phyloP scores from a whole-genome alignment of 2,113 vertebrate species.

The Aspiorhynchus laticeps region DNA sequence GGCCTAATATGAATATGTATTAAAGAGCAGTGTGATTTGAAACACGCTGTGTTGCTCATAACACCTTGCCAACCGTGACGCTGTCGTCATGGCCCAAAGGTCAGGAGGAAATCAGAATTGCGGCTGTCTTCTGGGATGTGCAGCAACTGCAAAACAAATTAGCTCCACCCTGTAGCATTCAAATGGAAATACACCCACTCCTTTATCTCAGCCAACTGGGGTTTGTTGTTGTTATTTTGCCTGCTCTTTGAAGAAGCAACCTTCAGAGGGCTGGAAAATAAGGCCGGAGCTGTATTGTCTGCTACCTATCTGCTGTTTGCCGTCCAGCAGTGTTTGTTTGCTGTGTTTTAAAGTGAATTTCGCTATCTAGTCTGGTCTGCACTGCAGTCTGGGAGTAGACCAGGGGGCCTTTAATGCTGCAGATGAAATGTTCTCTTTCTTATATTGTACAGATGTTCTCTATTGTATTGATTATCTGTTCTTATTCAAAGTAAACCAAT shows the following conservation, averaged over 20 bases:
- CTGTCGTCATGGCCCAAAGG: constrained; percentile 33
- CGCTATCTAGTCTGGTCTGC: constrained; percentile 12
- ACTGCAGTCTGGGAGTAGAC: neutral
- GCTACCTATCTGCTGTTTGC: constrained; percentile 29
- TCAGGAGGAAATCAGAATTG: constrained; percentile 45
- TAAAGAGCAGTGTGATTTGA: neutral
- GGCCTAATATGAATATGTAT: constrained; percentile 38
- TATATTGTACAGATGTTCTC: neutral
- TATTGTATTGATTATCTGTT: constrained; percentile 11
- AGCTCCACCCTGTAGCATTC: constrained; percentile 21
- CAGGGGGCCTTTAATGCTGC: constrained; percentile 6
- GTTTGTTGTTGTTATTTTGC: constrained; percentile 51
- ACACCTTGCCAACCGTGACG: neutral
- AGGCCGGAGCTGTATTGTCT: constrained; percentile 33
- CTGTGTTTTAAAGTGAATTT: constrained; percentile 31
- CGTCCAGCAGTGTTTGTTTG: constrained; percentile 49
- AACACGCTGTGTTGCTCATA: neutral
- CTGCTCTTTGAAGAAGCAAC: constrained; percentile 58
- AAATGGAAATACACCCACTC: constrained; percentile 38
- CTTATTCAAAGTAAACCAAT: neutral
- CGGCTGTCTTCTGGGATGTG: neutral
- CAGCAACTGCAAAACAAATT: constrained; percentile 39
- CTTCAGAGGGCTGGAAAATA: constrained; percentile 59
- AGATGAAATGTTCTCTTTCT: constrained; percentile 22
- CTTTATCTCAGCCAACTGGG: constrained; percentile 43